Evolutionary conservation across 92 coral and sea anemone species (phyloP).

Genomic region (Virgularia gustaviana): DNA sequence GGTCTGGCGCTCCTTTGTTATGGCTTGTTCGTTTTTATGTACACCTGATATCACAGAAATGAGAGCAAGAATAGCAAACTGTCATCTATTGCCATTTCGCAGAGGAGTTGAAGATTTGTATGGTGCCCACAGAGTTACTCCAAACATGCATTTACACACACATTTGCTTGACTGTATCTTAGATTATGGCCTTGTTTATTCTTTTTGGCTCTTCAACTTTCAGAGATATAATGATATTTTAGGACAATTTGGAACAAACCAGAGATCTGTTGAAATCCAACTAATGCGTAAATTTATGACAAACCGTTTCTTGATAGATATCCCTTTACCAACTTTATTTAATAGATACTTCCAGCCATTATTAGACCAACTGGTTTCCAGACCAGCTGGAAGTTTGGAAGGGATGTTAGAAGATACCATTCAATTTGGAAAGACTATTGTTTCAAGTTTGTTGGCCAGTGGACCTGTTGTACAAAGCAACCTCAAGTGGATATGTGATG

Average conservation of each 20-base stretch:
- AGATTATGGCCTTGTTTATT: constrained; percentile 32
- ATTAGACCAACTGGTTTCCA: constrained; percentile 20
- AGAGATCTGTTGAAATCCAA: not conserved
- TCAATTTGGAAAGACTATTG: constrained; percentile 34
- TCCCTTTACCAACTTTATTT: constrained; percentile 39
- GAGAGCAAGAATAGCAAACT: constrained; percentile 23
- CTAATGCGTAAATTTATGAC: constrained; percentile 21
- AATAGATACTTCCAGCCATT: constrained; percentile 36
- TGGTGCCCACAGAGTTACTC: constrained; percentile 42
- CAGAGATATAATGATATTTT: not conserved
- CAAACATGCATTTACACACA: constrained; percentile 66
- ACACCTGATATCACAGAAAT: constrained; percentile 31
- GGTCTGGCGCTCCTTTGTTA: constrained; percentile 49
- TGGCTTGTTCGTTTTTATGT: constrained; percentile 37
- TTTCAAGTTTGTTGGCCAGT: constrained; percentile 40
- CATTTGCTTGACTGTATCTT: constrained; percentile 23
- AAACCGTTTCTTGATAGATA: constrained; percentile 33
- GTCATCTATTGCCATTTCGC: constrained; percentile 16
- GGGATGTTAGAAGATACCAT: constrained; percentile 8
- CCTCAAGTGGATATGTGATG: constrained; percentile 27
- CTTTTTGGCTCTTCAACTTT: constrained; percentile 48
- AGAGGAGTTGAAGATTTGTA: constrained; percentile 38
- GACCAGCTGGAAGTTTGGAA: constrained; percentile 45
- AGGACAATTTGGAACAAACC: not conserved
- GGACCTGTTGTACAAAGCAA: constrained; percentile 48